Base-by-base conservation (phyloP, 2,888 invertebrate species). In the Cosmia pyralina region DNA sequence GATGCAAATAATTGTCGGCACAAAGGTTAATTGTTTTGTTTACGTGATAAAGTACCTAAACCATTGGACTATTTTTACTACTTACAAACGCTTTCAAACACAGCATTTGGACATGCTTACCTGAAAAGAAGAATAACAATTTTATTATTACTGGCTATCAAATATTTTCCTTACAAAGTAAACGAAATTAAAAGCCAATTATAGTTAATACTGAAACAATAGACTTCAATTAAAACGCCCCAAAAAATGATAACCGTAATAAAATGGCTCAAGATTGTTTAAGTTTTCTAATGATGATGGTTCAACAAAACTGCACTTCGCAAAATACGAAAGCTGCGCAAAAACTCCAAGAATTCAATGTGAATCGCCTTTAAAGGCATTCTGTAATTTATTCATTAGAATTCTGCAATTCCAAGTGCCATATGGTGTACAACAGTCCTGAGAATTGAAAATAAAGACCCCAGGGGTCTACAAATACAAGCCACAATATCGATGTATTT, bases 71-170 rank as follows among this genome's bases (percentile, higher is more conserved):
- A 55, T 62, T 59, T 46, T 48, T 58, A 62, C 65, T 72, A 83
- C 77, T 79, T 73, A 85, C 83, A 70, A 63, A 80, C 38, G 53
- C 11, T 64, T 64, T 64, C 60, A 11, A 52, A 79, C 13, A 48
- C 68, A 66, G 52, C 44, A 55, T 69, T 83, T 52, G 13, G 52
- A 69, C 17, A 62, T 63, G 63, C 81, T 83, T 81, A 81, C 81
- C 86, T 86, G 86, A 44, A 84, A 84, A 75, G 11, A 69, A 63
- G 53, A 69, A 83, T 28, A 71, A 58, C 7, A 60, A 46, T 63
- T n/a, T 34, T 34, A 53, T 69, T 34, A 38, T 46, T 55, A 70
- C 71, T 74, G 62, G 52, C 34, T 13, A 8, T 44, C 38, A 38
- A 41, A 69, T 60, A 81, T 17, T 46, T 52, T 53, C 19, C 50